Base-by-base conservation (phyloP, 2,888 invertebrate species). In the Liopterus haemorrhoidalis region DNA sequence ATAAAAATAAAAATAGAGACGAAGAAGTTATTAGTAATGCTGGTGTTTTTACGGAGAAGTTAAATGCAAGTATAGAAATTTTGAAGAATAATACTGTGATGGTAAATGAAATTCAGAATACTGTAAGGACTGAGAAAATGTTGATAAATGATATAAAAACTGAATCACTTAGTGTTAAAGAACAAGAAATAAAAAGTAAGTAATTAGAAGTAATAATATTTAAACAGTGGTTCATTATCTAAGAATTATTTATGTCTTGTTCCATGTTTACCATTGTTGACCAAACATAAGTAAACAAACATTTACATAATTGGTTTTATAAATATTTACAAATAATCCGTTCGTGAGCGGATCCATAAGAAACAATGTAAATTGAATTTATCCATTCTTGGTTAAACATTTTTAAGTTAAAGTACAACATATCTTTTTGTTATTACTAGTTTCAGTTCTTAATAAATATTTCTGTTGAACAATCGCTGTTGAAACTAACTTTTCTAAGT, bases 111-210 rank as follows among this genome's bases (percentile, higher is more conserved):
- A 61, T 79, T 5, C 66, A 73, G 24, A 69, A 70, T 6, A 73
- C 69, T 58, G 67, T 78, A 1, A 67, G 72, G 49, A 54, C 53
- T 9, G 64, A 75, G 40, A 63, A 68, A 27, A 70, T 71, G 19
- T 65, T 68, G 18, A 63, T 72, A 2, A 70, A 70, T 46, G 56
- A 58, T 11, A 70, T 72, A n/a, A 63, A 65, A 32, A 74, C 75
- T 46, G 70, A 65, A 47, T 70, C 70, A 33, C 56, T 78, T 24
- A 70, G 70, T 55, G 61, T 67, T 0, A 73, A 76, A 57, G 78
- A 79, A 63, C 64, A 68, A 5, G 78, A 78, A 56, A 68, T 78
- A 21, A 68, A 65, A 57, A 68, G 78, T 77, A 60, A 57, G 59
- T 55, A 39, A 16, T 33, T 32, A 31, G 31, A 1, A 8, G 18